Evolutionary conservation across 53 echinoderm and acorn worm genomes (phyloP).

Genomic region (Arbacia lixula): DNA sequence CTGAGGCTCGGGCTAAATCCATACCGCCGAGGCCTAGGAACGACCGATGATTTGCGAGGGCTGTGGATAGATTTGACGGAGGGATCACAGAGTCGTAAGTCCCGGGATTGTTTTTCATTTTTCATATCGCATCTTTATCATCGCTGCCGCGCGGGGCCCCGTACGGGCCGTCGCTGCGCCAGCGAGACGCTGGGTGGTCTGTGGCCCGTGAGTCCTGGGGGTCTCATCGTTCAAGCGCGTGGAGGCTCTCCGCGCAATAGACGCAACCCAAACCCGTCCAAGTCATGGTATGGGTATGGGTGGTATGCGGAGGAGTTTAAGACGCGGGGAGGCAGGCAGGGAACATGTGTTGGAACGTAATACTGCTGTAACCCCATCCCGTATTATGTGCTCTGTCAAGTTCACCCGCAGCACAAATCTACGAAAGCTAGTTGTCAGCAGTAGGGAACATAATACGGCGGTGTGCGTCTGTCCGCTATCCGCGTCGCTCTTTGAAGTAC

Average conservation of each 20-base stretch:
- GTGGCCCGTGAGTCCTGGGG: constrained; percentile 29
- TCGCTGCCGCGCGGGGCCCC: not conserved
- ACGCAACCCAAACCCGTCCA: constrained; percentile 9
- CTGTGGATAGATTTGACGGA: not conserved
- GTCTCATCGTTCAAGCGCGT: constrained; percentile 13
- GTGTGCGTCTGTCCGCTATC: constrained; percentile 14
- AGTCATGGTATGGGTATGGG: constrained; percentile 6
- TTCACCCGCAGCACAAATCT: constrained; percentile 35
- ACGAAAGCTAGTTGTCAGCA: constrained; percentile 17
- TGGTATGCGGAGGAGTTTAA: no score
- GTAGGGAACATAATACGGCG: constrained; percentile 29
- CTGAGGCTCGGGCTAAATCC: not conserved
- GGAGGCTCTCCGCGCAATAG: constrained; percentile 33
- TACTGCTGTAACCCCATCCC: constrained; percentile 39
- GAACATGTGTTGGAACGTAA: constrained; percentile 48
- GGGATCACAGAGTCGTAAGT: not conserved
- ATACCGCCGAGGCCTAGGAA: constrained; percentile 4
- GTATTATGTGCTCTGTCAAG: constrained; percentile 51
- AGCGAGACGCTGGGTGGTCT: constrained; percentile 31
- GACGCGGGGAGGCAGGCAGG: not conserved
- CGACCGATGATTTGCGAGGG: constrained; percentile 27
- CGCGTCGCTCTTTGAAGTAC: constrained; percentile 18
- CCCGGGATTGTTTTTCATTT: constrained; percentile 49
- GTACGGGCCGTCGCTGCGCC: not conserved
- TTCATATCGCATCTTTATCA: constrained; percentile 30